Base-by-base conservation (phyloP, 2,888 invertebrate genomes). In the Choreutis nemorana region DNA sequence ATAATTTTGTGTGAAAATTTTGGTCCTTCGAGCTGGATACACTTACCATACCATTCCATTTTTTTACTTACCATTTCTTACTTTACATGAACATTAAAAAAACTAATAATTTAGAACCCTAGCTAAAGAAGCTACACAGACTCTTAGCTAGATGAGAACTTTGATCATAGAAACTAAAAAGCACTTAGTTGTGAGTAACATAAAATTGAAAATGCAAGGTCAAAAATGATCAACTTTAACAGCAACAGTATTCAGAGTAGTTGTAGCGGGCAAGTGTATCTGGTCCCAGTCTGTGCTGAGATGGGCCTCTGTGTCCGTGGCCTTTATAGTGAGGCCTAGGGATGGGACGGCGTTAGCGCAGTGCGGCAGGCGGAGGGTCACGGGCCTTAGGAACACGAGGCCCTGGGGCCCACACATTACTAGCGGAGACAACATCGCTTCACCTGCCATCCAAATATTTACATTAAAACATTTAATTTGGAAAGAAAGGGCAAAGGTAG, bases 331-430 rank as follows among this genome's bases (percentile, higher is more conserved):
- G 41, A 90, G 82, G 33, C 89, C 87, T 51, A 90, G 77, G 28
- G 89, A 89, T 18, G 89, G 85, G 36, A 89, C 85, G 29, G 88
- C 87, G 60, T 89, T 89, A 43, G 88, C 88, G 63, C 87, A 89
- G 63, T 90, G 95, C 41, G 97, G 97, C 57, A 97, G 87, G 43
- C 92, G 86, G 31, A 97, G 83, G 50, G 96, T 94, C 52, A 96
- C 94, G 29, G 96, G 94, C 58, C 87, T 85, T 35, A 87, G 75
- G 78, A 97, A 97, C 65, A 90, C 88, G 43, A 95, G 84, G 42
- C 96, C 90, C 77, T 94, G 94, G 13, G 97, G 97, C 36, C 97
- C 96, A 79, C 96, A 97, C 91, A 96, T 94, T 55, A 97, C 95
- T 52, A 96, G 82, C 35, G 96, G 96, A 51, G 94, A 94, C 50